phyloP scores from a whole-genome alignment of 2,113 vertebrate genomes.

The Pyrgilauda ruficollis region DNA sequence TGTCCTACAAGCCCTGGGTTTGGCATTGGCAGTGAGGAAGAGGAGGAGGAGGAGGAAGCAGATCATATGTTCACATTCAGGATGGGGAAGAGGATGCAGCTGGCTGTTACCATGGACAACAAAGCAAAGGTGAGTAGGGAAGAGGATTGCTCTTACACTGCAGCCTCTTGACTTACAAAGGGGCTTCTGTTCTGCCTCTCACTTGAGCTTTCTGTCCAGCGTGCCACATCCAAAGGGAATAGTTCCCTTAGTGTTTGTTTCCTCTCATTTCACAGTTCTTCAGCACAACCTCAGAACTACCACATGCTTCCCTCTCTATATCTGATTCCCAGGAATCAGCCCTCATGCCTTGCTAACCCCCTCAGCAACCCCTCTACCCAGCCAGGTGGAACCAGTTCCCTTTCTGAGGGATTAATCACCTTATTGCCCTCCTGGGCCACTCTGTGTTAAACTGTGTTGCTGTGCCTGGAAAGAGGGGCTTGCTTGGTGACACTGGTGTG shows the following conservation, averaged over 20 bases:
- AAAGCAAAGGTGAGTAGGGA: slow-evolving; percentile 84
- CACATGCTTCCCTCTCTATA: neutral
- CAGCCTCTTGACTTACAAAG: neutral
- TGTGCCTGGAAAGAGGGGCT: neutral
- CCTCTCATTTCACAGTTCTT: neutral
- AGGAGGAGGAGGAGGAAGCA: slow-evolving; percentile 64
- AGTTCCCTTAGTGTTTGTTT: neutral
- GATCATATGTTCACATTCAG: slow-evolving; percentile 70
- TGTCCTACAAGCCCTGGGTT: slow-evolving; percentile 49
- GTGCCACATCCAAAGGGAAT: neutral
- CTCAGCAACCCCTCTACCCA: neutral
- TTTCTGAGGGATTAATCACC: neutral
- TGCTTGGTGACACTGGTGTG: neutral
- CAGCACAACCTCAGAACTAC: neutral
- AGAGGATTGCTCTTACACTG: neutral
- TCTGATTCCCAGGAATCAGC: neutral
- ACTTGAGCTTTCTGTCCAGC: neutral
- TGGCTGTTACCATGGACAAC: slow-evolving; percentile 88
- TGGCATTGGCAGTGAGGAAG: slow-evolving; percentile 52
- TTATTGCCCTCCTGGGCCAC: neutral
- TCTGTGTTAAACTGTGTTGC: neutral
- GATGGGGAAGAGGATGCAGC: slow-evolving; percentile 85
- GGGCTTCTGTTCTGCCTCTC: neutral
- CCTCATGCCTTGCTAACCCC: neutral
- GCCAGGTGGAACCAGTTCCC: neutral